Conservation (phyloP, 2,113 vertebrate genomes). For the Oenanthe melanoleuca region DNA sequence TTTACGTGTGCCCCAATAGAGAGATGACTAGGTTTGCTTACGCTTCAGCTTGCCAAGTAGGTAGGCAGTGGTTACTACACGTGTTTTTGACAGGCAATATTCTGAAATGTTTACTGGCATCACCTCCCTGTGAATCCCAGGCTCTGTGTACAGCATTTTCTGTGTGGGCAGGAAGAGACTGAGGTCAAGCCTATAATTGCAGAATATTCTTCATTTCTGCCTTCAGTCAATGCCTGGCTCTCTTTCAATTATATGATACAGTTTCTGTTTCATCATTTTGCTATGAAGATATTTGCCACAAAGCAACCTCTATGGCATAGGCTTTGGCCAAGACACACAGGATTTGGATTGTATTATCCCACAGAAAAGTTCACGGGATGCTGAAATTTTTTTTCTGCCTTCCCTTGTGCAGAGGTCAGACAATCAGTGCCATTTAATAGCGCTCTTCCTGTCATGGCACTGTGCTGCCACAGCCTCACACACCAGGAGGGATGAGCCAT, state of each 20-base stretch:
- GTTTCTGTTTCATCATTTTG: background rate
- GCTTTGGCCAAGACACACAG: background rate
- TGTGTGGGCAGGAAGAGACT: background rate
- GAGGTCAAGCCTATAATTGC: constrained; percentile 11
- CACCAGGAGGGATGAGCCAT: background rate
- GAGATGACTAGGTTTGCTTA: background rate
- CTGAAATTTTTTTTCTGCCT: background rate
- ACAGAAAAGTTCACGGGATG: background rate
- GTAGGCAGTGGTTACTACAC: background rate
- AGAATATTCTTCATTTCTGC: background rate
- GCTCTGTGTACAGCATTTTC: background rate
- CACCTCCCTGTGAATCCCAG: background rate
- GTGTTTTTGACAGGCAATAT: background rate
- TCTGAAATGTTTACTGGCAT: background rate
- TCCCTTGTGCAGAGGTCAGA: background rate
- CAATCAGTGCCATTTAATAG: background rate
- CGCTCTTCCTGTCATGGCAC: background rate
- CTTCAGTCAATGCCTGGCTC: background rate
- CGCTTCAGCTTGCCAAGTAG: background rate
- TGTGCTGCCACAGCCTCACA: background rate
- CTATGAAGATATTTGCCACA: constrained; percentile 9
- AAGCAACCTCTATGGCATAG: background rate
- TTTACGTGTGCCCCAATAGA: background rate
- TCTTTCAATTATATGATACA: background rate
- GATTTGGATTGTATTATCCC: background rate